Evolutionary conservation across 2,113 vertebrate genomes (phyloP), one percentile per base, ranked within the genome.

Genomic region (Brevimyrus niger): DNA sequence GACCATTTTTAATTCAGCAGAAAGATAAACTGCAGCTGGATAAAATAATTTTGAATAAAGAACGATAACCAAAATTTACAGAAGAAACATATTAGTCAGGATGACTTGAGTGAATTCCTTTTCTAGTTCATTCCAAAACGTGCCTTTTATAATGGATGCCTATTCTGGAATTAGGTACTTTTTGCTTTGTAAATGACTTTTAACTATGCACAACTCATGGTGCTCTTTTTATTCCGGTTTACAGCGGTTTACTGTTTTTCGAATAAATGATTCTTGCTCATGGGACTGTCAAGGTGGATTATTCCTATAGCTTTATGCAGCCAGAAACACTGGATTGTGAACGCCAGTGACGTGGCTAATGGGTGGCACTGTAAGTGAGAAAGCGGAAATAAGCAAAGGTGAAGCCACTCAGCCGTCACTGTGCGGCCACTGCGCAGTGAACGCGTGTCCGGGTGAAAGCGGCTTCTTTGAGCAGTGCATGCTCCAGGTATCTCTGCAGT

Each of bases 1-100:
- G 73, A 42, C 73, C 35, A 80, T 80, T 80, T 69, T 80, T 80
- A 80, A 42, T 80, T 80, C 73, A 80, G 73, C 73, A 80, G 31
- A 80, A 80, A 80, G 73, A 80, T 80, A 80, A 80, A 80, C 61
- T 69, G 11, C 61, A 31, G 61, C 61, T 31, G 61, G 61, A 69
- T 69, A 80, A 19, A 38, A 80, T 80, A 80, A 80, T 80, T 80
- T 42, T 80, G 73, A 80, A 80, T 80, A 80, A 80, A 42, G 73
- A 42, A 80, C 35, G 73, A 80, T 80, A 80, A 80, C 73, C 73
- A 42, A 42, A 42, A 80, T 80, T 80, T 19, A 80, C 73, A 42
- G 73, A 80, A 38, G 35, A 42, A 80, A 35, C 35, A 15, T 80
- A 80, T 80, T 80, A 80, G 73, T 42, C 15, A 0, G 61, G 27